Evolutionary conservation across 2,888 invertebrate genomes (phyloP).

Genomic region (Phyto melanocephala): DNA sequence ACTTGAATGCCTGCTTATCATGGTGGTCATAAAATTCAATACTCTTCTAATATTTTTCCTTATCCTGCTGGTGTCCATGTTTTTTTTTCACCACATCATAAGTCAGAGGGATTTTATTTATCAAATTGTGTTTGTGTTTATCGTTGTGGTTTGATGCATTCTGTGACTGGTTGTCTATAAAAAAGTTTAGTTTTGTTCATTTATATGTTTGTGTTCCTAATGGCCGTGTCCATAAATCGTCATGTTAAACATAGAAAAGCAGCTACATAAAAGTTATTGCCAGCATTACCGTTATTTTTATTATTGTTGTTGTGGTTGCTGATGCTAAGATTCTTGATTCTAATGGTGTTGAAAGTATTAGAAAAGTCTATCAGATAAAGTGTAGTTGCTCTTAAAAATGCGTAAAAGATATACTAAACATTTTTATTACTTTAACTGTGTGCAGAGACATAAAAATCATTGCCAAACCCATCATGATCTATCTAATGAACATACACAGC

Average conservation of each 20-base stretch:
- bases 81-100: background rate
- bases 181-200: background rate
- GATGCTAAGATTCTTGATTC: background rate
- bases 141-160: slow-evolving; percentile 14
- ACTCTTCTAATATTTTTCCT: background rate
- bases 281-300: slow-evolving; percentile 16
- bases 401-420: slow-evolving; percentile 35
- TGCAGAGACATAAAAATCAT: slow-evolving; percentile 36
- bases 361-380: slow-evolving; percentile 35
- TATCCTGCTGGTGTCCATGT: slow-evolving; percentile 3
- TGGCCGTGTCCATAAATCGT: slow-evolving; percentile 34
- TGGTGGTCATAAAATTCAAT: slow-evolving; percentile 51
- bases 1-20: slow-evolving; percentile 42
- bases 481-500: background rate
- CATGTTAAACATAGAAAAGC: slow-evolving; percentile 38
- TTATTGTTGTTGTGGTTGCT: background rate
- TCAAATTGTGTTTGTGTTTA: background rate
- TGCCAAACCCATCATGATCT: background rate
- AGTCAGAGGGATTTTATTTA: background rate
- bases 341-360: slow-evolving; percentile 35
- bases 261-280: slow-evolving; percentile 21
- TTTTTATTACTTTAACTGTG: slow-evolving; percentile 35
- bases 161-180: background rate
- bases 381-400: slow-evolving; percentile 39
- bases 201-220: slow-evolving; percentile 6